Percentiles rank a stretch among this genome's conserved stretches.
phyloP scores from a whole-genome alignment of 2,888 invertebrate genomes.

The Boloria euphrosyne region DNA sequence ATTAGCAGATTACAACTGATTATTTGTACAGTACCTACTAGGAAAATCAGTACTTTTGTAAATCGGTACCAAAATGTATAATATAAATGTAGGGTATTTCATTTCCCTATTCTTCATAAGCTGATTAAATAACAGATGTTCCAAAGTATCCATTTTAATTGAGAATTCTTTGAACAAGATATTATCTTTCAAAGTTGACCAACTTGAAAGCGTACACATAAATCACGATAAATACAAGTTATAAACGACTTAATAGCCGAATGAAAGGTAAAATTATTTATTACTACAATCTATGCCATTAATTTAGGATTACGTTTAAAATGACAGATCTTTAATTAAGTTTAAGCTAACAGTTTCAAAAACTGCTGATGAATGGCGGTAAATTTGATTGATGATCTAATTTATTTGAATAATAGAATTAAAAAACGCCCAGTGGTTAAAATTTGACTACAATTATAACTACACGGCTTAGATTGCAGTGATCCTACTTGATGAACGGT shows the following conservation, averaged over 20 bases:
- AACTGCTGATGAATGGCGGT: background rate
- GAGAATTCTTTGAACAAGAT: conserved; percentile 37
- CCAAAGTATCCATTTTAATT: conserved; percentile 40
- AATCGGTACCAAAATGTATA: too few species aligned
- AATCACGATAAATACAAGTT: conserved; percentile 33
- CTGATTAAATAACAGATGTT: conserved; percentile 38
- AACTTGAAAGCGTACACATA: conserved; percentile 29
- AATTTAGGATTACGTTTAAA: conserved; percentile 12
- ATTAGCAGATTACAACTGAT: too few species aligned
- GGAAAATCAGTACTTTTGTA: too few species aligned
- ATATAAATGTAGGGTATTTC: too few species aligned
- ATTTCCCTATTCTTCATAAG: background rate
- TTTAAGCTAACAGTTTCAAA: background rate
- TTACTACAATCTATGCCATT: conserved; percentile 19
- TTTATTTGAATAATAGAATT: too few species aligned
- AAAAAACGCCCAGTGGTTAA: too few species aligned
- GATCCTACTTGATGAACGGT: too few species aligned
- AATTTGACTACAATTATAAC: too few species aligned
- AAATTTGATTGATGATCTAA: too few species aligned
- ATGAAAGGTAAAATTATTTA: conserved; percentile 21
- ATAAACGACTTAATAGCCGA: conserved; percentile 22
- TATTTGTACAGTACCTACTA: too few species aligned
- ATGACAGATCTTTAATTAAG: conserved; percentile 12
- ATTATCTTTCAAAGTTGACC: conserved; percentile 32
- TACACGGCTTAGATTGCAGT: too few species aligned